Base-by-base conservation (phyloP, 2,888 invertebrate genomes). In the Chromoteleia sp. region DNA sequence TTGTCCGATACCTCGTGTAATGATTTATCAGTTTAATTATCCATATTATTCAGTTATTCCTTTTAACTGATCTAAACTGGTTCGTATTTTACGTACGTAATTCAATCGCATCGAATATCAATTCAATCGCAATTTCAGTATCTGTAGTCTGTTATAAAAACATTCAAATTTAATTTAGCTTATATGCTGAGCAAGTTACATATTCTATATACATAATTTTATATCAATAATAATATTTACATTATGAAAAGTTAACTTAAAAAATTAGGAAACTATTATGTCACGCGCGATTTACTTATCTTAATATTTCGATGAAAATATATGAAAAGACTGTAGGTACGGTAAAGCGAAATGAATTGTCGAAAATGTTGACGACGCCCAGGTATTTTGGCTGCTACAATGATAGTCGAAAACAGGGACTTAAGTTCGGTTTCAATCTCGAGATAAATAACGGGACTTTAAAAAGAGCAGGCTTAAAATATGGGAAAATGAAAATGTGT, bases 401-500 rank as follows among this genome's bases (percentile, higher is more conserved):
- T 54, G 41, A 43, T 8, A 29, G 29, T 14, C 50, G 21, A 36
- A 50, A 67, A 67, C n/a, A 71, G 29, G 19, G 10, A 21, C 41
- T 58, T 50, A 30, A 52, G 58, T 58, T 48, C 8, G 2, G 45
- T 67, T 59, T 74, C 67, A 68, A 65, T 80, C 54, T 54, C 56
- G 56, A 10, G 21, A 45, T 58, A 48, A 54, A 54, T 76, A 50
- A 45, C 41, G 19, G 14, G 36, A 21, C n/a, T 39, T 29, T 75
- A 61, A 68, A 68, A 76, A 59, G 50, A 58, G 41, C 56, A 48
- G 14, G 71, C 43, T 30, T 30, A 39, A 70, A 80, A 75, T 71
- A 39, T 52, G 59, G 36, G 80, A 56, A 82, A 78, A 70, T 78
- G 78, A 79, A 73, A 77, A 70, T 76, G 33, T 56, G 56, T 21